Base-by-base conservation (phyloP, 35 echinoderm and acorn worm species). In the Apostichopus japonicus region DNA sequence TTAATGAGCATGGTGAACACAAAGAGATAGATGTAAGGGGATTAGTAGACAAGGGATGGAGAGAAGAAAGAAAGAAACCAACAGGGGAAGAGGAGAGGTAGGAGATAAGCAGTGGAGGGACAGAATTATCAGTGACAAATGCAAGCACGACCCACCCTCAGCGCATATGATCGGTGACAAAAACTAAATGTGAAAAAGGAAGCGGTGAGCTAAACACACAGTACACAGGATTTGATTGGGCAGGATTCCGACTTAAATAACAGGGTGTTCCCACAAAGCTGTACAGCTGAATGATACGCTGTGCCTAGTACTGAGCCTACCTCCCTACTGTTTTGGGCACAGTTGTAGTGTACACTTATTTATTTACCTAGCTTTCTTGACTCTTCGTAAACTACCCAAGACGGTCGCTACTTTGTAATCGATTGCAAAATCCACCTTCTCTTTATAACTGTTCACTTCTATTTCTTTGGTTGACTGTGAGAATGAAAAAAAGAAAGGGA, bases 321-420 rank as follows among this genome's bases (percentile, higher is more conserved):
- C 67, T 72, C 67, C 0, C 67, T 72, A 72, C 67, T 72, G 67
- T 5, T 72, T 72, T 0, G 67, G 67, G 67, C 67, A 72, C 67
- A 72, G 67, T 72, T 72, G 67, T 72, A 5, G 33, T 44, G 33
- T 44, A 44, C 2, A 44, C 33, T 44, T 44, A 44, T 44, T 44
- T 14, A 86, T 54, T 89, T 89, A 89, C 86, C 86, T 89, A 9
- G 86, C 86, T 67, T 89, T 89, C 24, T 72, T 65, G 24, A 89
- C 86, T 72, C 86, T 89, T 24, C 65, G 55, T 8, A 89, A 3
- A 89, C 86, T 89, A 21, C 57, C 63, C 19, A 89, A 72, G 21
- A 72, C 58, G 15, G 86, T 89, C 8, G 57, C 65, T 8, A 72
- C 24, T 55, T 89, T 89, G 19, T 70, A 89, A 1, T 89, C 65